Conservation (phyloP, 1,140 invertebrate genomes). For the Thaumetopoea pityocampa region DNA sequence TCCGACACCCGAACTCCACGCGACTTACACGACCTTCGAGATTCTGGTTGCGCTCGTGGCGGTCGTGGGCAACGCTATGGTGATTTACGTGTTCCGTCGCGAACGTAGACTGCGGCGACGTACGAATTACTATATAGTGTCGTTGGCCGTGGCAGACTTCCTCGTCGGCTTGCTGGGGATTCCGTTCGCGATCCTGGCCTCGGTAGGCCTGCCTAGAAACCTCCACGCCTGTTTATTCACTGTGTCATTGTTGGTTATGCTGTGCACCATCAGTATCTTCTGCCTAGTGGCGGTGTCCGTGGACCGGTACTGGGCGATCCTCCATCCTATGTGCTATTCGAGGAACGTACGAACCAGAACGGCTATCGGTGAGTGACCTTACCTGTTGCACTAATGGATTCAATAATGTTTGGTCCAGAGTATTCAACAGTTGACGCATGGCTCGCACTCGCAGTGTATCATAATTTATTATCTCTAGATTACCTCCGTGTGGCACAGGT, state of each 20-base stretch:
- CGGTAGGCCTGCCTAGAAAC: slow-evolving; percentile 81
- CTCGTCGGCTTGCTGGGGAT: slow-evolving; percentile 87
- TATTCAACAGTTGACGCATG: too few relatives aligned
- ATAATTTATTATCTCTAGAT: slow-evolving; percentile 6
- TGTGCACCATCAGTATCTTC: slow-evolving; percentile 95
- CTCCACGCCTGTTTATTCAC: slow-evolving; percentile 90
- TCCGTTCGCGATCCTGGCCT: slow-evolving; percentile 89
- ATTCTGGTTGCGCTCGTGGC: slow-evolving; percentile 88
- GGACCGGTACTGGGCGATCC: slow-evolving; percentile 94
- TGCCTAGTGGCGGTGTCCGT: slow-evolving; percentile 93
- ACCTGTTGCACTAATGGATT: background rate
- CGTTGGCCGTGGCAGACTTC: slow-evolving; percentile 90
- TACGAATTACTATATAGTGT: slow-evolving; percentile 95
- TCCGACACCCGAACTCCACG: slow-evolving; percentile 75
- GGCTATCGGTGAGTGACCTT: slow-evolving; percentile 85
- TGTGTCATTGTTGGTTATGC: slow-evolving; percentile 89
- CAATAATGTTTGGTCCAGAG: too few relatives aligned
- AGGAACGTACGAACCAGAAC: slow-evolving; percentile 89
- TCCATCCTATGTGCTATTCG: slow-evolving; percentile 93
- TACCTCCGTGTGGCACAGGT: slow-evolving; percentile 17
- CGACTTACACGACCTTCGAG: slow-evolving; percentile 85
- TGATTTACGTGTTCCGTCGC: slow-evolving; percentile 88
- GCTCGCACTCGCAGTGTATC: background rate
- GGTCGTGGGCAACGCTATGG: slow-evolving; percentile 89
- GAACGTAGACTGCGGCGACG: slow-evolving; percentile 86